Percentiles rank a stretch among this genome's conserved stretches.
Evolutionary conservation across 2,797 vertebrate genomes (phyloP).

Genomic region (Pantherophis vulpinus): DNA sequence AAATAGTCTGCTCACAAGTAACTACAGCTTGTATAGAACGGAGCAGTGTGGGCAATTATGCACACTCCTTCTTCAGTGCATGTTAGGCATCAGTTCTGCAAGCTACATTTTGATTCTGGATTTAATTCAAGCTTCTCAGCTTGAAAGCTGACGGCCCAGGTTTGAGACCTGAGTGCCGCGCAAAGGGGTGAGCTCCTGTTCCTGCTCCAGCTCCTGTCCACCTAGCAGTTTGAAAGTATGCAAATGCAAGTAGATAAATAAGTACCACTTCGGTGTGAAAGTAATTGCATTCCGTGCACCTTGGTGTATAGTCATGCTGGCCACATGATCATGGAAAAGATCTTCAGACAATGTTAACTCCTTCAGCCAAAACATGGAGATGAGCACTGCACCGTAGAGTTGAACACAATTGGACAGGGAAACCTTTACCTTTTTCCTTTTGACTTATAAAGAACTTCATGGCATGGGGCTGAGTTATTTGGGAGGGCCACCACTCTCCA

Average conservation of each 20-base stretch:
- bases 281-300: neutral
- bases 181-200: neutral
- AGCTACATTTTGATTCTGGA: neutral
- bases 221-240: neutral
- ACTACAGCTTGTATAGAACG: neutral
- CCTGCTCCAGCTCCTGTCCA: neutral
- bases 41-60: neutral
- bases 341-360: neutral
- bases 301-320: neutral
- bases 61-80: neutral
- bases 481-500: neutral
- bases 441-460: neutral
- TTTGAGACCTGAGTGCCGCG: accelerated
- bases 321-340: neutral
- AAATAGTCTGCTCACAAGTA: neutral
- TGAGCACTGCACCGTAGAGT: neutral
- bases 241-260: neutral
- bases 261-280: neutral
- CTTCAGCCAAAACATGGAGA: neutral
- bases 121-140: neutral
- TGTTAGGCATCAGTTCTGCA: neutral
- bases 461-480: neutral
- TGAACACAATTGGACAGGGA: neutral
- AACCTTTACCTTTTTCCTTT: neutral
- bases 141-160: neutral